Evolutionary conservation across 2,888 invertebrate genomes (phyloP), one percentile per base, ranked within the genome.

Genomic region (Camptogramma bilineatum): DNA sequence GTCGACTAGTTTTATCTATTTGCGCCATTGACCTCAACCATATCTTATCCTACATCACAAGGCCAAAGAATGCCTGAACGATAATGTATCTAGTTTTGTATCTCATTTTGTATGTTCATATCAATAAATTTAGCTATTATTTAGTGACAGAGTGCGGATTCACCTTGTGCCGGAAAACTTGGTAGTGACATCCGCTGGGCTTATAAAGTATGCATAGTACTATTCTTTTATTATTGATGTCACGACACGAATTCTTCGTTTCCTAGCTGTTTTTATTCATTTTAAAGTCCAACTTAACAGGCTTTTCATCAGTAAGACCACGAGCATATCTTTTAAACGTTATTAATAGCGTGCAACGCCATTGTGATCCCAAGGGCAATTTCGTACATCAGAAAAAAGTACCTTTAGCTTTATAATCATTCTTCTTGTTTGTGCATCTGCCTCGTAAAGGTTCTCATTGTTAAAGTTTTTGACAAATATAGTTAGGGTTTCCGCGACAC

Each of bases 201-300:
- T n/a, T n/a, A n/a, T 54, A 18, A 44, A 46, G 13, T 39, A 10
- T 34, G 13, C 39, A 52, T 52, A 34, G 24, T 51, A 24, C 31
- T 10, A 0, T 18, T 28, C 18, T 48, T 24, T 42, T 44, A 60
- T 21, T 55, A 53, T 52, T 57, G 31, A 48, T 39, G 50, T 52
- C 42, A 70, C 60, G 54, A 59, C 42, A 70, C 60, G 54, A 59
- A 62, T 47, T 60, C 61, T 56, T 48, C 28, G 59, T 64, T 54
- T 13, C 10, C 13, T 9, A 13, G 34, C 34, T 13, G 34, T 39
- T 39, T 39, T 39, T 10, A 39, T 39, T 13, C 4, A 39, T 39
- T 39, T 13, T 39, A 4, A 39, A 39, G 13, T 39, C 10, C 2
- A 39, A 39, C 4, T 13, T 1, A 13, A 39, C 13, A 3, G 2